Evolutionary conservation across 2,888 invertebrate genomes (phyloP), one percentile per base, ranked within the genome.

Genomic region (Patella ulyssiponensis): DNA sequence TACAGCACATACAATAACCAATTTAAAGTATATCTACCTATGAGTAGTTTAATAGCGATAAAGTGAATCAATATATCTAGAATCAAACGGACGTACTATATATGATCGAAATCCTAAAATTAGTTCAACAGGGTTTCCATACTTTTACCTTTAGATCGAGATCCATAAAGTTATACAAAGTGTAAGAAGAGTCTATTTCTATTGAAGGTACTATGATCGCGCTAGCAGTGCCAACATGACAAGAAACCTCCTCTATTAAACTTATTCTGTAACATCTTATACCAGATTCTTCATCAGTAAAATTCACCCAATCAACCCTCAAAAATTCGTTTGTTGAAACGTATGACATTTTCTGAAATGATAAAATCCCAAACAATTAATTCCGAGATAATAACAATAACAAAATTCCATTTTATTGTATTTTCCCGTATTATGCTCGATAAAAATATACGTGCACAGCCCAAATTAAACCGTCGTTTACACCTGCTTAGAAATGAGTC

Each of bases 101-200:
- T 3, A 27, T 3, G 2, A 27, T 27, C 27, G 3, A 27, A 27
- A 27, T 27, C 27, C 3, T 27, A 27, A 27, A 27, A 27, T 27
- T 27, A 27, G 27, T 27, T 27, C 27, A 27, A 27, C 27, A 27
- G 27, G 2, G 27, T 4, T 7, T 56, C 15, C 33, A 71, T 56
- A 44, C 56, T 56, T 76, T 71, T 74, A 83, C 83, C 70, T 70
- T 72, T 52, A 82, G 73, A 53, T 20, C 77, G 1, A 81, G 69
- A 44, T 79, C 76, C 15, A 78, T 79, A 53, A 84, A 81, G 15
- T 72, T 75, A 72, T 81, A 84, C 2, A 74, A 58, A 0, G 80
- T 74, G 17, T 79, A 79, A 56, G 72, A 71, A n/a, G 71, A 75
- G 70, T 52, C 69, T 9, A 81, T 76, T 33, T 78, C 56, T 14